These are phyloP conservation scores for Papilio demoleus DNA, from an alignment of 2,888 invertebrate species.

Conservation along the genomic window DNA sequence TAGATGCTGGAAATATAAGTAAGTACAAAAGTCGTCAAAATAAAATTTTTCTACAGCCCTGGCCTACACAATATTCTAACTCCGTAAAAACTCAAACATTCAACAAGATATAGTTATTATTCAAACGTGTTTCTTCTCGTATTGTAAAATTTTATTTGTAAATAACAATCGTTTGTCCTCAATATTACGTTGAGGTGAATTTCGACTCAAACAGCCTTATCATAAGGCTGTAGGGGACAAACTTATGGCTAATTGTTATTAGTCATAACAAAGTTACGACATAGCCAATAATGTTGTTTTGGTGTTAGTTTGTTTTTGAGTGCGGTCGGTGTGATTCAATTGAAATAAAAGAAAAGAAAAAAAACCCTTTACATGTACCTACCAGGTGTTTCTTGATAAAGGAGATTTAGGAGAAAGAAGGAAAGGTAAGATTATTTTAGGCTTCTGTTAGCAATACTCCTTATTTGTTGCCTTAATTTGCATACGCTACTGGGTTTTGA, in stretches of 20 bases:
- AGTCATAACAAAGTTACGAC: conserved; percentile 15
- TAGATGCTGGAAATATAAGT: too few species aligned
- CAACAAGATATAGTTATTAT: background rate
- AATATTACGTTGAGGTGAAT: background rate
- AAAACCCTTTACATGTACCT: too few species aligned
- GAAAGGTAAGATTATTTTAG: too few species aligned
- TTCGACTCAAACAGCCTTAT: background rate
- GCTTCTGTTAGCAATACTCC: background rate
- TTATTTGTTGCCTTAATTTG: background rate
- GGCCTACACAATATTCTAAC: too few species aligned
- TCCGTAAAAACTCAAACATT: too few species aligned
- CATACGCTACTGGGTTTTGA: background rate
- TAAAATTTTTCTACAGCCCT: too few species aligned
- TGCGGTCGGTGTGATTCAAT: background rate
- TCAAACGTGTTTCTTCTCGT: background rate
- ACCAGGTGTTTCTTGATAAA: too few species aligned
- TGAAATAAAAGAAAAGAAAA: background rate
- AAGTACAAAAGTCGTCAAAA: too few species aligned
- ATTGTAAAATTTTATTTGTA: background rate
- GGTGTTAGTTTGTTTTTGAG: conserved; percentile 10
- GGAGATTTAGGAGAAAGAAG: background rate
- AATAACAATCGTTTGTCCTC: background rate
- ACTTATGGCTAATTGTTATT: conserved; percentile 9
- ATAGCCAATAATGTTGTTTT: conserved; percentile 4
- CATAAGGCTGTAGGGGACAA: conserved; percentile 7